Conservation (phyloP, 23 tunicate genomes). For the Styela plicata region DNA sequence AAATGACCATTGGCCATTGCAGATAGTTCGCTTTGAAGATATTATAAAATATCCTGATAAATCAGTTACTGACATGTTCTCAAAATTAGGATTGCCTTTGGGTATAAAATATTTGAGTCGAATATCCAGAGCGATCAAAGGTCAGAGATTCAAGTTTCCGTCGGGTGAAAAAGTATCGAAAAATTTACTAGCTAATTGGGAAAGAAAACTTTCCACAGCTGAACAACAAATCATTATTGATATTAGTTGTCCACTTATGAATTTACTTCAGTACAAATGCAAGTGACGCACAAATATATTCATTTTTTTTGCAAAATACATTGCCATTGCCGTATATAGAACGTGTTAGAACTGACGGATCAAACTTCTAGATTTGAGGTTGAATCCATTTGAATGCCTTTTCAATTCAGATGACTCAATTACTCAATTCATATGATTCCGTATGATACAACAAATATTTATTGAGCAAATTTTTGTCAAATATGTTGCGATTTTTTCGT, state of each 20-base stretch:
- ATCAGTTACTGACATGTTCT: constrained; percentile 28
- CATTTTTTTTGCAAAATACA: too few relatives aligned
- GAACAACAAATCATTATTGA: background rate
- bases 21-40: constrained; percentile 81
- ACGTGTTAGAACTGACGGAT: too few relatives aligned
- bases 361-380: too few relatives aligned
- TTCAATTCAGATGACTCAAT: too few relatives aligned
- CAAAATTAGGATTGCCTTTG: constrained; percentile 44
- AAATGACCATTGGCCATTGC: constrained; percentile 38
- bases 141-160: background rate
- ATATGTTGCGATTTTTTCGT: too few relatives aligned
- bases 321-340: too few relatives aligned
- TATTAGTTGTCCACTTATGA: constrained; percentile 13
- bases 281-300: too few relatives aligned
- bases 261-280: background rate
- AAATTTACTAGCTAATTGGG: background rate
- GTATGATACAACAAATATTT: too few relatives aligned
- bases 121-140: constrained; percentile 34
- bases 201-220: background rate
- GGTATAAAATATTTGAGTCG: constrained; percentile 49
- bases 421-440: too few relatives aligned
- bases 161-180: background rate
- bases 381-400: too few relatives aligned
- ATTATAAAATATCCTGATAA: constrained; percentile 36
- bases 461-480: too few relatives aligned